Base-by-base conservation (phyloP, 2,888 invertebrate genomes). In the Acanthoscelides obtectus region DNA sequence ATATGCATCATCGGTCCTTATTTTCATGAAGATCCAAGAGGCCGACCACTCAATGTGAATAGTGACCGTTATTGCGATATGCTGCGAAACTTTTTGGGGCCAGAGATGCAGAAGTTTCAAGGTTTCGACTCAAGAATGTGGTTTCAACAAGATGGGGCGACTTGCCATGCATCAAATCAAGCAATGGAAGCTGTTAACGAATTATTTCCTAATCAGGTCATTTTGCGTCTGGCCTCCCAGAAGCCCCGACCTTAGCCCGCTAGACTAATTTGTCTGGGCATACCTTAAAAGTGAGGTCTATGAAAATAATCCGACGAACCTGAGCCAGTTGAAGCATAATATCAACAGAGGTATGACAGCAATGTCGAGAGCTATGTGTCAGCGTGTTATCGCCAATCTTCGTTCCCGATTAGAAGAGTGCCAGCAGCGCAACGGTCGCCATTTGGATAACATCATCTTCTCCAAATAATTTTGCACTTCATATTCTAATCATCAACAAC, bases 21-120 rank as follows among this genome's bases (percentile, higher is more conserved):
- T n/a, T n/a, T n/a, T n/a, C 25, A 25, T 5, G 25, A 8, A n/a
- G n/a, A n/a, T n/a, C n/a, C n/a, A n/a, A n/a, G n/a, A n/a, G n/a
- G n/a, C 25, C 25, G 25, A 25, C 25, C 25, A 25, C 25, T 65
- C 65, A 65, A 65, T 65, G 65, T 65, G n/a, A 20, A 65, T 65
- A 65, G 65, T n/a, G n/a, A n/a, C n/a, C n/a, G n/a, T 65, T 65
- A 65, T 65, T 65, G 65, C 17, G 65, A 65, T 65, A 65, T 65
- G 65, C 20, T 63, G 63, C 63, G 63, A n/a, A 63, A 63, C 19
- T 63, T 63, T 63, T 63, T 63, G 63, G 63, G 63, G 3, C 65
- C 5, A 65, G 65, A 3, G 25, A 5, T 25, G 8, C 25, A 25
- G 8, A 8, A 25, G 3, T 25, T 25, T 25, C 25, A 25, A 25